These are phyloP conservation scores for Isurus oxyrinchus DNA, from an alignment of 2,113 vertebrate species.

Conservation along the genomic window DNA sequence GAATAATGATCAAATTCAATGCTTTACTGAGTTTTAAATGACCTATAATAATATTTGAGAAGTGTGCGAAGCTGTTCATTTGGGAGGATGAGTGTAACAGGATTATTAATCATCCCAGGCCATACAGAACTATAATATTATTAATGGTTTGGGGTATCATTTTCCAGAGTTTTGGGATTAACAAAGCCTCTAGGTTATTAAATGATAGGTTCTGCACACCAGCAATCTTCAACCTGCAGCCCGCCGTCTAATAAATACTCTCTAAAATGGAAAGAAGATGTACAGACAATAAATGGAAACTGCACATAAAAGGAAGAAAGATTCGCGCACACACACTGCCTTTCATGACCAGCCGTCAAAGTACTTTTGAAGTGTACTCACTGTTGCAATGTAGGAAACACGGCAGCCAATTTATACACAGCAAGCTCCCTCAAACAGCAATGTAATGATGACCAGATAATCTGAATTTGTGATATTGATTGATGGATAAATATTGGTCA, in stretches of 20 bases:
- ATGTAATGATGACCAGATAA: background rate
- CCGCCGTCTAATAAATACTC: background rate
- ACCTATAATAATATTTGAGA: background rate
- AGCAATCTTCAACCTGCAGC: background rate
- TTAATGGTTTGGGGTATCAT: background rate
- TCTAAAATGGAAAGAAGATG: background rate
- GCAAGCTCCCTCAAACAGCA: background rate
- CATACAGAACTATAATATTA: background rate
- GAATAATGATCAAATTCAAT: background rate
- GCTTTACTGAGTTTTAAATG: background rate
- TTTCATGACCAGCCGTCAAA: no score
- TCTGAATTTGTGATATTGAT: background rate
- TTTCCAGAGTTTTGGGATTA: background rate
- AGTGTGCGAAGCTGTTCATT: background rate
- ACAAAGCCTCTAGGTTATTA: background rate
- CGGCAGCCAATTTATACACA: background rate
- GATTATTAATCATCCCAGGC: background rate
- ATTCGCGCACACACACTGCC: no score
- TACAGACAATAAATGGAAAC: background rate
- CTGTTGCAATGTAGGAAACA: background rate
- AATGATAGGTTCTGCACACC: background rate
- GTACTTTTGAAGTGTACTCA: background rate
- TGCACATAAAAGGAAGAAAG: no score
- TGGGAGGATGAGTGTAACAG: background rate
- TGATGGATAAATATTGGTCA: background rate